Evolutionary conservation across 2,113 vertebrate genomes (phyloP), one percentile per base, ranked within the genome.

Genomic region (Narcine bancroftii): DNA sequence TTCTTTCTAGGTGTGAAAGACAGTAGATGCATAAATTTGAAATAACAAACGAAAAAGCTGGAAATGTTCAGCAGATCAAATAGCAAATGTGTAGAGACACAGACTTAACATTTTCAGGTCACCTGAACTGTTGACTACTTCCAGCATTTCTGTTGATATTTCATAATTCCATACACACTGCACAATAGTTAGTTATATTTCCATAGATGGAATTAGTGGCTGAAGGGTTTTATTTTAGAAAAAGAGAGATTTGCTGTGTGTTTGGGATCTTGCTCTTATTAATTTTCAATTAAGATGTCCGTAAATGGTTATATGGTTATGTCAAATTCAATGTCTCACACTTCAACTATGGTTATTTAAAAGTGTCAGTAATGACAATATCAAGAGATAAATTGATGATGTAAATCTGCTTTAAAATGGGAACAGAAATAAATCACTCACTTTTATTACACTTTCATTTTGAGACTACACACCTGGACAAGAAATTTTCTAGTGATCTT

Each of bases 401-500:
- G 33, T n/a, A 83, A 83, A 83, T n/a, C 47, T 53, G 53, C 29
- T 15, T 83, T 83, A 47, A 79, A 79, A 26, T 53, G 24, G 29
- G 79, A 56, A 85, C 56, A 24, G 33, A 60, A 85, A 53, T 60
- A 85, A 85, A 85, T n/a, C 53, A 60, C 33, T 87, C 33, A 87
- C 19, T 87, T 53, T 6, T 87, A 63, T 21, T 19, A 56, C 53
- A 21, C 81, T 24, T 60, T 87, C 7, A 11, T 69, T 71, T 91
- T 71, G 45, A 69, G 42, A 26, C 39, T 3, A 72, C 45, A 71
- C 95, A 99, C 99, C 99, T 98, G 92, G 98, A 98, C 24, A 99
- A 95, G 94, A 99, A 99, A 95, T 98, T 99, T 95, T 99, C 99
- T 94, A 99, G 93, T 0, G 98, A 99, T 89, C 98, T 96, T 92